phyloP scores from a whole-genome alignment of 2,888 invertebrate species.

The Mechanitis mazaeus region DNA sequence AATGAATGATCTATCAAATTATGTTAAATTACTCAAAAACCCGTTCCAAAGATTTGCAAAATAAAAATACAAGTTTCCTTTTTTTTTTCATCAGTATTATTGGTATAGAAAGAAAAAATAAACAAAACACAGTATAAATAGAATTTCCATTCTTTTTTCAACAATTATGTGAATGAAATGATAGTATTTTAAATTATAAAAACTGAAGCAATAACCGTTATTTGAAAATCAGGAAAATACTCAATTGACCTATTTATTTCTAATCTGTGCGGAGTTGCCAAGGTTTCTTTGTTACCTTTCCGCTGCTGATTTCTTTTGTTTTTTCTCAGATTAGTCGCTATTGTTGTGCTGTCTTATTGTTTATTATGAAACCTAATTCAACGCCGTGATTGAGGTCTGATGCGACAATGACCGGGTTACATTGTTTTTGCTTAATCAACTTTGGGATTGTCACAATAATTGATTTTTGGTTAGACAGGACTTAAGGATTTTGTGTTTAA shows the following conservation, averaged over 20 bases:
- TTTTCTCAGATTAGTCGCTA: constrained; percentile 34
- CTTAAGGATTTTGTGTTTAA: background rate
- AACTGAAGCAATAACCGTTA: no score
- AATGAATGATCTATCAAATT: no score
- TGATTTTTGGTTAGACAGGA: constrained; percentile 7
- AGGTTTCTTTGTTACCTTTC: constrained; percentile 32
- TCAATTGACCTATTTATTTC: constrained; percentile 19
- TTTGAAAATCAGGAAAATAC: constrained; percentile 3
- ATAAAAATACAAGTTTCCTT: no score
- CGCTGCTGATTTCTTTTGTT: constrained; percentile 36
- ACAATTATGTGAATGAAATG: no score
- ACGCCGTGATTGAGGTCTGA: constrained; percentile 29
- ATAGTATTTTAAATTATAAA: no score
- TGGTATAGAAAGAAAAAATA: no score
- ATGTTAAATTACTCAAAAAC: no score
- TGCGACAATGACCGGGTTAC: constrained; percentile 19
- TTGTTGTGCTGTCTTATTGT: constrained; percentile 34
- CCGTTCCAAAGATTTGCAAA: no score
- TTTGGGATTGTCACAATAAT: constrained; percentile 20
- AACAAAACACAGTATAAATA: no score
- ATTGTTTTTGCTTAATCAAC: constrained; percentile 24
- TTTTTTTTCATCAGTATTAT: no score
- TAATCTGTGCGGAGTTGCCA: constrained; percentile 26
- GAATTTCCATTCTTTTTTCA: no score
- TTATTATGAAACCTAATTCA: constrained; percentile 36